A percentile compares a stretch with the other conserved stretches of the same genome.
Evolutionary conservation across 2,888 invertebrate species (phyloP).

Genomic region (Idaea biselata): DNA sequence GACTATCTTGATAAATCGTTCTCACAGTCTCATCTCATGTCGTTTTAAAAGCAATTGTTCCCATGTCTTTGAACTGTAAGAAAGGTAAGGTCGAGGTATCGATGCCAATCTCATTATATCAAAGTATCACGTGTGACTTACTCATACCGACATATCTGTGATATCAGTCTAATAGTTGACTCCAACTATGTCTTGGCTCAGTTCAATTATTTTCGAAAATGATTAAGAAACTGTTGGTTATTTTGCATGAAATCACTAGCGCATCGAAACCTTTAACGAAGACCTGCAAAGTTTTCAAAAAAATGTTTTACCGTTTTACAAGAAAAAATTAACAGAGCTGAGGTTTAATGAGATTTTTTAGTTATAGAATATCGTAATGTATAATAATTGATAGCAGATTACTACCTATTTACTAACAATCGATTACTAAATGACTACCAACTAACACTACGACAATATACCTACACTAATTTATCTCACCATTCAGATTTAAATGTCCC

Average conservation of each 20-base stretch:
- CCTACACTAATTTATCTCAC: not conserved
- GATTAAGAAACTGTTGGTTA: too few species aligned
- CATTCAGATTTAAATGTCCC: not conserved
- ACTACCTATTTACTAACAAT: not conserved
- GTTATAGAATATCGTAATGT: too few species aligned
- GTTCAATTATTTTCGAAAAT: too few species aligned
- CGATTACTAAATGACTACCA: not conserved
- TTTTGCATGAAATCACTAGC: too few species aligned
- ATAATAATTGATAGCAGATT: too few species aligned
- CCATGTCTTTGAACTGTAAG: not conserved
- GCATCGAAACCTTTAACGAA: too few species aligned
- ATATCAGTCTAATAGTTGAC: too few species aligned
- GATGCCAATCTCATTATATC: not conserved
- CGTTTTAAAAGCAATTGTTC: not conserved
- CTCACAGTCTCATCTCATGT: not conserved
- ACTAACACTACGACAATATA: not conserved
- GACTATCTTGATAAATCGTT: not conserved
- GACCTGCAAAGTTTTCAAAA: too few species aligned
- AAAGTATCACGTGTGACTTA: not conserved
- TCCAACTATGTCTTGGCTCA: too few species aligned
- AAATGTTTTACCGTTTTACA: too few species aligned
- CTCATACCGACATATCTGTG: not conserved
- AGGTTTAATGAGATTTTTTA: too few species aligned
- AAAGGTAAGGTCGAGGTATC: not conserved
- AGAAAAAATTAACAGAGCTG: too few species aligned